phyloP scores from a whole-genome alignment of 1,140 invertebrate genomes.

The Atopsyche davidsoni region DNA sequence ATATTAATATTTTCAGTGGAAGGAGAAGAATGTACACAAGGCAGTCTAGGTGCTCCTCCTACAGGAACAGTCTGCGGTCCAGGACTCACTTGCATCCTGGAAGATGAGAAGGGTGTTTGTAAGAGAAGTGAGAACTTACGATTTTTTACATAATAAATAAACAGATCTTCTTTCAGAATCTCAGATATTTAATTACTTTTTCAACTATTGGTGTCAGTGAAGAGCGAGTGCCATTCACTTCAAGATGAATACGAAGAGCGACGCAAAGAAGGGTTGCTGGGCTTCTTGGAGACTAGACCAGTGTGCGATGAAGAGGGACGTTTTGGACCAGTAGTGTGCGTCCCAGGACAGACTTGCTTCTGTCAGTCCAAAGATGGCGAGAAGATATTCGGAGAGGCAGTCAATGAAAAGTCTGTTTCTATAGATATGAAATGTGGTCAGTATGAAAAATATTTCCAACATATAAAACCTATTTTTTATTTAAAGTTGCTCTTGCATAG shows the following conservation, averaged over 20 bases:
- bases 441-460: constrained; percentile 13
- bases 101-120: constrained; percentile 31
- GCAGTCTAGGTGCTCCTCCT: constrained; percentile 36
- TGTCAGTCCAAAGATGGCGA: constrained; percentile 51
- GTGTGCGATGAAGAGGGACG: constrained; percentile 51
- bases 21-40: constrained; percentile 34
- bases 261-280: constrained; percentile 34
- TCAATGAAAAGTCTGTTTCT: constrained; percentile 39
- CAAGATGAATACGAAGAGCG: constrained; percentile 43
- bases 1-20: constrained; percentile 31
- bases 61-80: constrained; percentile 39
- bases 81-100: constrained; percentile 36
- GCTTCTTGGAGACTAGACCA: constrained; percentile 42
- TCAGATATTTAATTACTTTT: constrained; percentile 1
- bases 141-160: constrained; percentile 9
- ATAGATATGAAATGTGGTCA: constrained; percentile 52
- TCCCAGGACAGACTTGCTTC: constrained; percentile 57
- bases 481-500: background rate
- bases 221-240: constrained; percentile 38
- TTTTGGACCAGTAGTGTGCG: constrained; percentile 47
- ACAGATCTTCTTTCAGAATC: background rate
- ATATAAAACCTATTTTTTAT: background rate
- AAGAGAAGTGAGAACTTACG: constrained; percentile 35
- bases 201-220: no score
- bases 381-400: constrained; percentile 54